phyloP scores from a whole-genome alignment of 2,888 invertebrate genomes.

The Hypselothyrea guttata region DNA sequence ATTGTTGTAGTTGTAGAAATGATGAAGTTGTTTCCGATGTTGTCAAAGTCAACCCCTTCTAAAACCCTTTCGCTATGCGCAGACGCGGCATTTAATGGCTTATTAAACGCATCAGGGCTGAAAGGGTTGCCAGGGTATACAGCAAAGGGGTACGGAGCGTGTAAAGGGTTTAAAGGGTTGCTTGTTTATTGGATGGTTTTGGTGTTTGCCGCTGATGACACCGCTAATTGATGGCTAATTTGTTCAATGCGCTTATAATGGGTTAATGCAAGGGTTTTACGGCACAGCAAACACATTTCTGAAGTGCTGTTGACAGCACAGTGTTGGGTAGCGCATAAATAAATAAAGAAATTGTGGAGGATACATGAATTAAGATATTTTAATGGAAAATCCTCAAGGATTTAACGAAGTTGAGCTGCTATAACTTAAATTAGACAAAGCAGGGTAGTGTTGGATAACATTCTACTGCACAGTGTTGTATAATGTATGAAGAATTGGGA shows the following conservation, averaged over 20 bases:
- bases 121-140: slow-evolving; percentile 21
- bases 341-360: too few species aligned
- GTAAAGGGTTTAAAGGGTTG: slow-evolving; percentile 55
- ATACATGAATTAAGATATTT: too few species aligned
- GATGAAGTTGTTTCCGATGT: slow-evolving; percentile 44
- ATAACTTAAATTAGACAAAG: too few species aligned
- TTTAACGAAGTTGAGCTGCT: too few species aligned
- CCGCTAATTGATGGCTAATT: slow-evolving; percentile 75
- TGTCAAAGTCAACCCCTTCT: slow-evolving; percentile 38
- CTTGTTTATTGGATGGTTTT: slow-evolving; percentile 36
- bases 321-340: slow-evolving; percentile 17
- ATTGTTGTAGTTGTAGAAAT: slow-evolving; percentile 16
- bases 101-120: slow-evolving; percentile 55
- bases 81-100: slow-evolving; percentile 59
- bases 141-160: slow-evolving; percentile 18
- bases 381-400: too few species aligned
- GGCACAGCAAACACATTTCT: slow-evolving; percentile 5
- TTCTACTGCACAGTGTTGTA: too few species aligned
- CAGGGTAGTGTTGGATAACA: too few species aligned
- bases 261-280: slow-evolving; percentile 29
- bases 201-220: slow-evolving; percentile 55
- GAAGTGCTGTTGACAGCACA: slow-evolving; percentile 19
- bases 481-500: too few species aligned
- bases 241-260: slow-evolving; percentile 39
- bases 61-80: slow-evolving; percentile 45